These are phyloP conservation scores for Aythya baeri DNA, from an alignment of 2,113 vertebrate genomes.

Conservation along the genomic window DNA sequence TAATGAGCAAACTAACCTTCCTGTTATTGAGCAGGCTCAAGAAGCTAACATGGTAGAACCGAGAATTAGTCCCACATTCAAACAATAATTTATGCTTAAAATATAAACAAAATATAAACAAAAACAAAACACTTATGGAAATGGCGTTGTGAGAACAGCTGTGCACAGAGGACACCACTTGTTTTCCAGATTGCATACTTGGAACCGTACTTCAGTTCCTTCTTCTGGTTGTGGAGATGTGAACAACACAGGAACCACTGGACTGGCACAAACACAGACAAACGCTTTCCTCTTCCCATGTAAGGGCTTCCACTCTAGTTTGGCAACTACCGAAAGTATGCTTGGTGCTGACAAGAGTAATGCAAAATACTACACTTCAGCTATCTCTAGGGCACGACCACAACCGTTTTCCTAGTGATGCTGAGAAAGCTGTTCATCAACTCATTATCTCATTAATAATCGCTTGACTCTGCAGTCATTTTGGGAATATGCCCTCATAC, in stretches of 20 bases:
- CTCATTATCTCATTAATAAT: background rate
- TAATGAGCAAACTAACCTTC: background rate
- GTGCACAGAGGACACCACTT: constrained; percentile 65
- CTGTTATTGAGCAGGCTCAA: constrained; percentile 30
- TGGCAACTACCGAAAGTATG: background rate
- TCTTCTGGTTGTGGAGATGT: background rate
- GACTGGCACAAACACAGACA: background rate
- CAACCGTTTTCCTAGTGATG: background rate
- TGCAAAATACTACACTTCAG: background rate
- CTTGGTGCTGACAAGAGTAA: background rate
- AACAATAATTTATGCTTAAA: constrained; percentile 28
- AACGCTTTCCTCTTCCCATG: background rate
- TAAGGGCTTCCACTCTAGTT: background rate
- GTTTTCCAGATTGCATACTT: background rate
- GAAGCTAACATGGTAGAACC: constrained; percentile 41
- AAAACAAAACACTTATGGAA: constrained; percentile 14
- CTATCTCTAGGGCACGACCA: background rate
- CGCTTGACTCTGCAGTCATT: background rate
- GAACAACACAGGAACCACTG: background rate
- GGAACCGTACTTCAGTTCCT: background rate
- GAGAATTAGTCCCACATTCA: background rate
- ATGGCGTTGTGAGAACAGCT: constrained; percentile 26
- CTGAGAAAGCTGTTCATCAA: background rate
- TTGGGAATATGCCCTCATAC: background rate
- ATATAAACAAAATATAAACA: constrained; percentile 30